A percentile compares a stretch with the other conserved stretches of the same genome.
Evolutionary conservation across 2,888 invertebrate genomes (phyloP).

Genomic region (Parasteatoda lunata): DNA sequence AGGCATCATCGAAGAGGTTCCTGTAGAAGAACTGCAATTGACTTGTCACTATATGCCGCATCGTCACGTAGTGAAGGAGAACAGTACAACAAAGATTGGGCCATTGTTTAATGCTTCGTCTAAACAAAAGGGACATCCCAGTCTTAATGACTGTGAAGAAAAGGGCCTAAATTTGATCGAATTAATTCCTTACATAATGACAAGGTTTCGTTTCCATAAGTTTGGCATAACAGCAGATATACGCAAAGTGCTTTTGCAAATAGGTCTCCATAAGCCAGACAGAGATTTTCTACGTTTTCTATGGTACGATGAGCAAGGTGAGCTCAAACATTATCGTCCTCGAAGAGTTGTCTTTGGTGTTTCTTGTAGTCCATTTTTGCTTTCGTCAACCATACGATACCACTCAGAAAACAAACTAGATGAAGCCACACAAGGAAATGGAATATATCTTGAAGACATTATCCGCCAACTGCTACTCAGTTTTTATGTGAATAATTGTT

Average conservation of each 20-base stretch:
- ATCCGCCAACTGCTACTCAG: not conserved
- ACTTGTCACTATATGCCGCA: constrained; percentile 5
- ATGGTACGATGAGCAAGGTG: too few relatives aligned
- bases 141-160: constrained; percentile 7
- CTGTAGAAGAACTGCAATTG: not conserved
- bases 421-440: not conserved
- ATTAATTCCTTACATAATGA: not conserved
- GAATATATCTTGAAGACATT: constrained; percentile 19
- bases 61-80: constrained; percentile 13
- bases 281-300: too few relatives aligned
- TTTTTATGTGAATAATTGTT: constrained; percentile 24
- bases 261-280: not conserved
- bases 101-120: constrained; percentile 4
- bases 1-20: constrained; percentile 8
- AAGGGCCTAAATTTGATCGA: constrained; percentile 21
- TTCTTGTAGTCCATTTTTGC: not conserved
- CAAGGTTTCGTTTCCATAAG: not conserved
- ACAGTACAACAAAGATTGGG: constrained; percentile 18
- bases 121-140: not conserved
- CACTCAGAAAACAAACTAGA: constrained; percentile 2
- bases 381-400: constrained; percentile 7
- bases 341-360: not conserved
- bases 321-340: not conserved
- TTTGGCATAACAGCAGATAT: constrained; percentile 22
- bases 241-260: not conserved